Percentiles rank a stretch among this genome's conserved stretches.
phyloP scores from a whole-genome alignment of 2,888 invertebrate species.

The Nesidiocoris tenuis region DNA sequence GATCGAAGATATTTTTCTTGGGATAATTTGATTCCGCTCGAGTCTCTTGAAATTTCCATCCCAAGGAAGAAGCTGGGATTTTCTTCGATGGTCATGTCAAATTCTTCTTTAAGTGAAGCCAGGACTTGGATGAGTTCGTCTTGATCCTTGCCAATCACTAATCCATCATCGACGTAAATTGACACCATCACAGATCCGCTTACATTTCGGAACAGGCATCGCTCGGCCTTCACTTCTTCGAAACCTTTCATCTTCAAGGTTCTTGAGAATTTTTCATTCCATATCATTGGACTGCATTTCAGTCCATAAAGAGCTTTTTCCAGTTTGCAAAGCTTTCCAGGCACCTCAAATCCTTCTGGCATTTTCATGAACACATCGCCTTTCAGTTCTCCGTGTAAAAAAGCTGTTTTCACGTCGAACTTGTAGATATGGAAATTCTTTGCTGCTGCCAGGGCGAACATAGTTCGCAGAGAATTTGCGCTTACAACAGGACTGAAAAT shows the following conservation, averaged over 20 bases:
- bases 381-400: not conserved
- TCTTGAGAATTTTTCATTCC: not conserved
- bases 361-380: not conserved
- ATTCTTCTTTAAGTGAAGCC: too few relatives aligned
- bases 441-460: not conserved
- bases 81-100: too few relatives aligned
- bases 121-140: too few relatives aligned
- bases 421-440: not conserved
- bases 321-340: not conserved
- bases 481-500: not conserved
- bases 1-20: not conserved
- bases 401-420: not conserved
- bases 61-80: too few relatives aligned
- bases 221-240: not conserved
- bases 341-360: not conserved
- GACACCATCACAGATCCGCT: not conserved
- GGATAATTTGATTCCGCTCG: not conserved
- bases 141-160: too few relatives aligned
- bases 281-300: not conserved
- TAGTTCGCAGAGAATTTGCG: not conserved
- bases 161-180: not conserved
- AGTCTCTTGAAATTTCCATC: not conserved
- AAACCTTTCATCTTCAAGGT: not conserved
- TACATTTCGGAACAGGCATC: not conserved
- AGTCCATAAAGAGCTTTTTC: not conserved